Percentiles rank a stretch among this genome's conserved stretches.
Conservation (phyloP, 2,888 invertebrate genomes). For the Platerodrilus igneus region DNA sequence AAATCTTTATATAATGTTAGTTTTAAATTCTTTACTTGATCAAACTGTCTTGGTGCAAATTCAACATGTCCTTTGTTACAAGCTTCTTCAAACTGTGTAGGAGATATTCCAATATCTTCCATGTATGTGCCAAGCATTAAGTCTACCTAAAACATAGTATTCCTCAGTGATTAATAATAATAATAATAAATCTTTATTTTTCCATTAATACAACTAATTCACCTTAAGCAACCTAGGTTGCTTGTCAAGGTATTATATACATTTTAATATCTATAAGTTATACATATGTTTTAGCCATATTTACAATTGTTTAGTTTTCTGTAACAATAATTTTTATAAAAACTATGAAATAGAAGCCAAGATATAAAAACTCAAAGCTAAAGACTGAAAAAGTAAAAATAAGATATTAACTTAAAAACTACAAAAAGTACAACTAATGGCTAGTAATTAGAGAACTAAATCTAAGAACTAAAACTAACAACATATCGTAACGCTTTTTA, state of each 20-base stretch:
- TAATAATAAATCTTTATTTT: not conserved
- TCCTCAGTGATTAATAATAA: constrained; percentile 6
- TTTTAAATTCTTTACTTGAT: constrained; percentile 48
- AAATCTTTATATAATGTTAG: not conserved
- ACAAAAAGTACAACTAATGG: too few relatives aligned
- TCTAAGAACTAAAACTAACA: too few relatives aligned
- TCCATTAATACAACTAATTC: too few relatives aligned
- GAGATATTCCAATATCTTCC: constrained; percentile 85
- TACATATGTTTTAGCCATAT: not conserved
- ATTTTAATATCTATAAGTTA: not conserved
- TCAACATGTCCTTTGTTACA: constrained; percentile 52
- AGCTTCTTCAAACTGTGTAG: constrained; percentile 82
- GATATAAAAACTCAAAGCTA: too few relatives aligned
- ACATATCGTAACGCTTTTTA: too few relatives aligned
- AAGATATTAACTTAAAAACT: too few relatives aligned
- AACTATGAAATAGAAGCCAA: too few relatives aligned
- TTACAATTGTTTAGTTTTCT: not conserved
- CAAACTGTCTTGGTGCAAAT: constrained; percentile 52
- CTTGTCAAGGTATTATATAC: not conserved
- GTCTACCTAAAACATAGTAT: constrained; percentile 61
- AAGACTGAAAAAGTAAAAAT: too few relatives aligned
- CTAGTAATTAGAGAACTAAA: too few relatives aligned
- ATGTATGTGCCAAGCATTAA: constrained; percentile 86
- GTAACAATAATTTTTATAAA: not conserved
- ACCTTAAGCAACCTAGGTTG: not conserved